Base-by-base conservation (phyloP, 2,113 vertebrate species). In the Glaucidium brasilianum region DNA sequence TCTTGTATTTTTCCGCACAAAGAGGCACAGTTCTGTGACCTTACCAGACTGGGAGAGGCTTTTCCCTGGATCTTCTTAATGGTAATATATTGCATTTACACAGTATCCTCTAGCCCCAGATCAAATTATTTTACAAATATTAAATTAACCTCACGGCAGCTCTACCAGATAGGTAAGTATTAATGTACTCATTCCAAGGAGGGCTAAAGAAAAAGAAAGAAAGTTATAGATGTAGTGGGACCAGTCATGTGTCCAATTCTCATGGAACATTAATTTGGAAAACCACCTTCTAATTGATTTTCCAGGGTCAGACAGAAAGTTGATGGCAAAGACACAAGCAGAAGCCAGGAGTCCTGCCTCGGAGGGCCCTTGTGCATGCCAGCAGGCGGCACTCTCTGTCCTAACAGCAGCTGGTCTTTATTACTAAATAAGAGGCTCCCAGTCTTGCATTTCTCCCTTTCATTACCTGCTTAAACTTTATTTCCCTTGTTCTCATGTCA, bases 321-420 rank as follows among this genome's bases (percentile, higher is more conserved):
- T 85, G 84, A 59, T 90, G 67, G 80, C 83, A 85, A 91, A 64
- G 69, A 50, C 4, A 47, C 12, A 15, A 75, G 39, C 30, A 50
- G 41, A 79, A 64, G 32, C 15, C 59, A 35, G 53, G 49, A 29
- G 30, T 32, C 37, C 41, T 75, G 39, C 13, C 62, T 66, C 0
- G 0, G 81, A 67, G 60, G 73, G 60, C 26, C n/a, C 10, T n/a
- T 16, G 35, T 2, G 9, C 16, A 14, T 5, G 59, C 77, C 75
- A 74, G 89, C 55, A 97, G 94, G 81, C 41, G 10, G 89, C 94
- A 94, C 74, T 79, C 84, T 72, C 79, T 80, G 58, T 88, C 84
- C 73, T 93, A 64, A 67, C 50, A 90, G 63, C 58, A 62, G 11
- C 15, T 56, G 32, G 55, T 60, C 39, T 79, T 56, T 79, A 35